phyloP scores from a whole-genome alignment of 1,140 invertebrate species.

The Hyposmocoma kahamanoa region DNA sequence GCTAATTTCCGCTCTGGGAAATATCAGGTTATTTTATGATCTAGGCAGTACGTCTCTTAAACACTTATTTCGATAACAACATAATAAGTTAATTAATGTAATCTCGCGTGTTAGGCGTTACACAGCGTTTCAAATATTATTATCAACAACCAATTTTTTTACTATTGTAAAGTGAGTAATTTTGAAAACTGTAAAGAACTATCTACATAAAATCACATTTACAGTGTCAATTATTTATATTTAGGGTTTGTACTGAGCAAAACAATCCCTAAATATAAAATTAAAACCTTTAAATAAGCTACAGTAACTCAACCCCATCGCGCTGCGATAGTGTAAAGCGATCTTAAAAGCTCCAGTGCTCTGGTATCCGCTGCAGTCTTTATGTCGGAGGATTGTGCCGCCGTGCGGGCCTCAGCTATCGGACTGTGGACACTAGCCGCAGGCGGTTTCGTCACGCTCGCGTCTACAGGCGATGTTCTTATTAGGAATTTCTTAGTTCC shows the following conservation, averaged over 20 bases:
- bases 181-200: conserved; percentile 6
- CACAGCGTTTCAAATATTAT: too few species aligned
- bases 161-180: too few species aligned
- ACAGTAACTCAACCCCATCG: conserved; percentile 76
- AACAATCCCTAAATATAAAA: conserved; percentile 41
- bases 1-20: conserved; percentile 17
- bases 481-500: conserved; percentile 36
- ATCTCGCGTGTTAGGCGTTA: too few species aligned
- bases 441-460: conserved; percentile 29
- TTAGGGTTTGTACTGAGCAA: conserved; percentile 8
- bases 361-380: conserved; percentile 78
- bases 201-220: conserved; percentile 47
- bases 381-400: conserved; percentile 49
- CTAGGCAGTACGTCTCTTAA: conserved; percentile 16
- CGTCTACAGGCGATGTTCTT: conserved; percentile 32
- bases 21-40: conserved; percentile 9
- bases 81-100: conserved; percentile 32
- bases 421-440: conserved; percentile 26
- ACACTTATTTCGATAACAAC: conserved; percentile 15
- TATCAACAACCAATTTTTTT: too few species aligned
- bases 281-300: conserved; percentile 16
- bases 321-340: conserved; percentile 86
- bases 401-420: conserved; percentile 63
- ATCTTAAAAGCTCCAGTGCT: conserved; percentile 86
- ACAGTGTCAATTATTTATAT: conserved; percentile 14